Evolutionary conservation across 1,140 invertebrate species (phyloP), one percentile per base, ranked within the genome.

Genomic region (Diploscapter pachys): DNA sequence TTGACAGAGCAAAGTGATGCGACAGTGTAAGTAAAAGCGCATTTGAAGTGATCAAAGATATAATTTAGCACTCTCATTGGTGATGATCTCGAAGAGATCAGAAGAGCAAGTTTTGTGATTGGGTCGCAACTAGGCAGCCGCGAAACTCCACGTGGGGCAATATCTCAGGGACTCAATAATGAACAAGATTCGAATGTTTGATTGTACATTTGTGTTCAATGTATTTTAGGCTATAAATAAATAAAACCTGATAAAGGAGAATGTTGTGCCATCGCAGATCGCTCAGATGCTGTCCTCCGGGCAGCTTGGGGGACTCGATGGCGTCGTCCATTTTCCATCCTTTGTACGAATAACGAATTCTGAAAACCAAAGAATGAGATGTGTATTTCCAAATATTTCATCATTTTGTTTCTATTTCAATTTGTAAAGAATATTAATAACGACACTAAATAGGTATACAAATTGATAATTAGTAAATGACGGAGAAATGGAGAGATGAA

Each of bases 141-240:
- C 5, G 74, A 51, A 5, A 76, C 74, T 55, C 64, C 69, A 48
- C 63, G 68, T 52, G 68, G 69, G 5, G 64, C 91, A 90, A 54
- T 92, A 31, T 31, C 31, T 31, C 31, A 31, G 31, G 31, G 31
- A 1, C 31, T 31, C 31, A 31, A 31, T 31, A 31, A 31, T 1
- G 31, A 31, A 31, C 31, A 31, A 31, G 31, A 31, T 31, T 31
- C 31, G 0, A 31, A 31, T 31, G 31, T 31, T 31, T 31, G 1
- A 31, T 31, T 31, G 31, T 31, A 31, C 31, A 31, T 0, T 31
- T 31, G 31, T 31, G 69, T 48, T 76, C 75, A 50, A 69, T 68
- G 3, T 31, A 31, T 31, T 31, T 31, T 31, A 31, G 31, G 31
- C 31, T 31, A 31, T 31, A 52, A 64, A 64, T 68, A 6, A 68